Base-by-base conservation (phyloP, 2,113 vertebrate species). In the Podocnemis expansa region DNA sequence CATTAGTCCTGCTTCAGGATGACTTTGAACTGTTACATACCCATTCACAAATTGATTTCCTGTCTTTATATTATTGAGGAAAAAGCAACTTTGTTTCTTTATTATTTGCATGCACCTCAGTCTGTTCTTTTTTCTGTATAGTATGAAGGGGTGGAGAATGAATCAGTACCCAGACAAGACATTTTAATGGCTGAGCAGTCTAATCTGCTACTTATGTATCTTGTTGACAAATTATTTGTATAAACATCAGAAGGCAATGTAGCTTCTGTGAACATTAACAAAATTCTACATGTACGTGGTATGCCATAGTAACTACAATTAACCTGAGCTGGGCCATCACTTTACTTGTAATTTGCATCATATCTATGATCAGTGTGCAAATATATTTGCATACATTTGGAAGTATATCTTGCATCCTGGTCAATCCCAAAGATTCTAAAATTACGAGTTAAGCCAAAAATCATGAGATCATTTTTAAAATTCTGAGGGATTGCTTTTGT, bases 181-280 rank as follows among this genome's bases (percentile, higher is more conserved):
- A 49, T 67, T 82, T 27, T n/a, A 25, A 56, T 2, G 87, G 54
- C 67, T 8, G 54, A 6, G 67, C 10, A 90, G 47, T 58, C 29
- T 38, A 16, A 34, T 7, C 3, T 54, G 60, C 82, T 70, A 22
- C 19, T 16, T 76, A 43, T 4, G 45, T 78, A 13, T 31, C 82
- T 60, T 21, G 73, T 24, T 24, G 60, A 0, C 21, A 84, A 52
- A 34, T 67, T 10, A 2, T 0, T 0, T 10, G 63, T 79, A 43
- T 22, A 5, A 0, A 0, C 22, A 1, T 13, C 63, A 73, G 29
- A 31, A 67, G 34, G 16, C n/a, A 67, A 67, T n/a, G 13, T n/a
- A 67, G 60, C 17, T 67, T 67, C 34, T n/a, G 34, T 67, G 60
- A n/a, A 31, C 29, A 67, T 67, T 67, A 67, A 67, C 31, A 17